Conservation (phyloP, 1,140 invertebrate species). For the Megalopta genalis region DNA sequence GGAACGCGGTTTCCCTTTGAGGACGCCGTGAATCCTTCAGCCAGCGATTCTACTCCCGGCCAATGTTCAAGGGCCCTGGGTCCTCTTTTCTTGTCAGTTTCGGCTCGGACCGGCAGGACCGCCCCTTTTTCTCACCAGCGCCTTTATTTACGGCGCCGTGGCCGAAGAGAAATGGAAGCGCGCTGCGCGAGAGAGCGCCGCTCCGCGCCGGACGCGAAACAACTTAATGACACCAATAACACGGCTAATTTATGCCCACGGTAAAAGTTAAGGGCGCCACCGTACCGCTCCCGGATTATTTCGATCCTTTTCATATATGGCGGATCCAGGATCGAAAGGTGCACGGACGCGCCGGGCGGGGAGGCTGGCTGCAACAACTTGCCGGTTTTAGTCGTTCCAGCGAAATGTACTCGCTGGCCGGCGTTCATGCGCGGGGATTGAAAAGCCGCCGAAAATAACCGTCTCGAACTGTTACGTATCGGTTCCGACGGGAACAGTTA, state of each 20-base stretch:
- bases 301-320: constrained; percentile 9
- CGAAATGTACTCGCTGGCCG: too few relatives aligned
- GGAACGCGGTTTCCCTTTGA: constrained; percentile 21
- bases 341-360: not conserved
- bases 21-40: not conserved
- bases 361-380: not conserved
- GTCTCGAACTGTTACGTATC: too few relatives aligned
- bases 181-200: not conserved
- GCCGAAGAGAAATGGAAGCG: constrained; percentile 20
- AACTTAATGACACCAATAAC: constrained; percentile 49
- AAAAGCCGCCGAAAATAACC: too few relatives aligned
- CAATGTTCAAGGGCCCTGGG: not conserved
- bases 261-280: constrained; percentile 21
- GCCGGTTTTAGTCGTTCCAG: not conserved
- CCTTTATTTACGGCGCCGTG: constrained; percentile 45
- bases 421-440: too few relatives aligned
- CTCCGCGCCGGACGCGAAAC: constrained; percentile 18
- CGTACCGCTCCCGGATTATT: constrained; percentile 12
- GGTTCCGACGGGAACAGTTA: too few relatives aligned
- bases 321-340: not conserved
- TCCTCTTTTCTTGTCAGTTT: constrained; percentile 6
- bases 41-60: not conserved
- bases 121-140: constrained; percentile 30
- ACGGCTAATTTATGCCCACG: constrained; percentile 38
- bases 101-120: not conserved